A percentile compares a stretch with the other conserved stretches of the same genome.
Conservation (phyloP, 1,140 invertebrate genomes). For the Pseudomyrmex sp. region DNA sequence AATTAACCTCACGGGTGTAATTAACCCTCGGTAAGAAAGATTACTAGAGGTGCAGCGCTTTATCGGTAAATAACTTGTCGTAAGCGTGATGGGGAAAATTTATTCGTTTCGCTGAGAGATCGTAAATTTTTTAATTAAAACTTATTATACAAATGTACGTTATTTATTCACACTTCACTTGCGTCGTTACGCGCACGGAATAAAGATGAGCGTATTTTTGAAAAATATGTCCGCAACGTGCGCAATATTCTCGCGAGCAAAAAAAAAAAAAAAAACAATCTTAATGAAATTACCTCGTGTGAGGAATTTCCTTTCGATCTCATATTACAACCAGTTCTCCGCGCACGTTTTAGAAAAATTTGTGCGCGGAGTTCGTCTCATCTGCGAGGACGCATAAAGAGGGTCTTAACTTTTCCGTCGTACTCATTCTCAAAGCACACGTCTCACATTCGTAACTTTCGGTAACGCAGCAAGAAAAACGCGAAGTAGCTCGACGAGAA, state of each 20-base stretch:
- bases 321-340: too few relatives aligned
- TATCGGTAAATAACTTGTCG: slow-evolving; percentile 42
- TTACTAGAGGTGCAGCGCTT: slow-evolving; percentile 11
- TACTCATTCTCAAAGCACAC: background rate
- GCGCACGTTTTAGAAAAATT: too few relatives aligned
- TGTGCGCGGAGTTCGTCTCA: background rate
- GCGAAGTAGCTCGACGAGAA: background rate
- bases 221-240: background rate
- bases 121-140: background rate
- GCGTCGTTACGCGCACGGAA: too few relatives aligned
- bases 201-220: too few relatives aligned
- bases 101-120: slow-evolving; percentile 8
- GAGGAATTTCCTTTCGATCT: too few relatives aligned
- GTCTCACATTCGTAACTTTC: background rate
- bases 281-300: too few relatives aligned
- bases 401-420: background rate
- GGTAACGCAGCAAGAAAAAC: too few relatives aligned
- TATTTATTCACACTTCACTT: too few relatives aligned
- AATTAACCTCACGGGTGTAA: slow-evolving; percentile 48
- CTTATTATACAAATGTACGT: too few relatives aligned
- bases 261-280: too few relatives aligned
- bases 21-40: slow-evolving; percentile 36
- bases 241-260: too few relatives aligned
- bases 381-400: background rate
- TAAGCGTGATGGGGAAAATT: slow-evolving; percentile 10